phyloP scores from a whole-genome alignment of 2,888 invertebrate species.

The Plagiodera versicolora region DNA sequence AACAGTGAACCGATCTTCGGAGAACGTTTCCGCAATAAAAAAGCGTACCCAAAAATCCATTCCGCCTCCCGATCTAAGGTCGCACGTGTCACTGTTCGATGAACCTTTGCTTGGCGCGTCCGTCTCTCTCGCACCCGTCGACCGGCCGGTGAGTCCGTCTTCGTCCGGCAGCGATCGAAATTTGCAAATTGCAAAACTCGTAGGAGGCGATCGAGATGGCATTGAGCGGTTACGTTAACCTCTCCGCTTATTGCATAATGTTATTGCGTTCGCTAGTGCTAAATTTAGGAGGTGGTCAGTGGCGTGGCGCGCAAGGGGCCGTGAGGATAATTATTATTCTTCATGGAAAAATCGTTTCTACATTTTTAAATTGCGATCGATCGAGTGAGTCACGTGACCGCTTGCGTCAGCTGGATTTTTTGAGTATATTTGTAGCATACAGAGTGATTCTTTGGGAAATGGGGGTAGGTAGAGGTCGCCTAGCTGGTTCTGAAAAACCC shows the following conservation, averaged over 20 bases:
- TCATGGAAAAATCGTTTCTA: too few relatives aligned
- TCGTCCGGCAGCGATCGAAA: slow-evolving; percentile 22
- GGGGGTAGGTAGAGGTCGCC: too few relatives aligned
- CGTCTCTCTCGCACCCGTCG: slow-evolving; percentile 1
- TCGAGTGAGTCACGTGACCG: too few relatives aligned
- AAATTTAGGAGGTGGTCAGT: too few relatives aligned
- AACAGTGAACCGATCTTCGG: not conserved
- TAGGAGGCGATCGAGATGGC: slow-evolving; percentile 38
- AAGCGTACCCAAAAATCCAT: slow-evolving; percentile 7
- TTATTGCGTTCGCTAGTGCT: slow-evolving; percentile 38
- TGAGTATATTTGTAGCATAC: too few relatives aligned
- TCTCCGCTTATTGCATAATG: slow-evolving; percentile 44
- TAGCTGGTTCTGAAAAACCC: too few relatives aligned
- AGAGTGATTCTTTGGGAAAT: too few relatives aligned
- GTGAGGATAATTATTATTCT: too few relatives aligned
- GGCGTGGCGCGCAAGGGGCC: too few relatives aligned
- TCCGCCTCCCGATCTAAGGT: slow-evolving; percentile 20
- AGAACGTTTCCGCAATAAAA: not conserved
- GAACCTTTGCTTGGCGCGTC: slow-evolving; percentile 22
- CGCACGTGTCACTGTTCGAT: slow-evolving; percentile 32
- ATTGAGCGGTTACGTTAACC: slow-evolving; percentile 43
- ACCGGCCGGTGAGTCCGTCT: not conserved
- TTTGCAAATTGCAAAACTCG: slow-evolving; percentile 36
- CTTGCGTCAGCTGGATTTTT: too few relatives aligned
- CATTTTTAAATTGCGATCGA: too few relatives aligned